Evolutionary conservation across 2,113 vertebrate genomes (phyloP).

Genomic region (Phaethon lepturus): DNA sequence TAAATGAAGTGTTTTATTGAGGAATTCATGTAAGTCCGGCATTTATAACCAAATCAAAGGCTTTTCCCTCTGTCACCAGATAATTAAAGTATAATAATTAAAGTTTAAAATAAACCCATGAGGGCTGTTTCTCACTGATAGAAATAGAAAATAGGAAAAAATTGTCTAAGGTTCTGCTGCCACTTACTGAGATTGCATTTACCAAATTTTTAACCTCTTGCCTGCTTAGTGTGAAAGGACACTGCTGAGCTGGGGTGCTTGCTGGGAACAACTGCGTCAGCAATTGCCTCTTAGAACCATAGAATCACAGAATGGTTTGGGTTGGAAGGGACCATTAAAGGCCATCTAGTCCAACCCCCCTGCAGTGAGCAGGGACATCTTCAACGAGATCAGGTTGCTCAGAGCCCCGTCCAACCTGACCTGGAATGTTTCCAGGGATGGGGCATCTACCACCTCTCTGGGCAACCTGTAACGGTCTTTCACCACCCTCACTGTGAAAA

Average conservation of each 20-base stretch:
- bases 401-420: too few relatives aligned
- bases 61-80: background rate
- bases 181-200: background rate
- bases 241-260: background rate
- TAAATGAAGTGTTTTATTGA: background rate
- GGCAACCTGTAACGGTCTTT: too few relatives aligned
- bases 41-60: conserved; percentile 28
- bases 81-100: conserved; percentile 22
- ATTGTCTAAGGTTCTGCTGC: background rate
- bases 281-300: background rate
- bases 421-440: too few relatives aligned
- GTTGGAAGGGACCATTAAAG: too few relatives aligned
- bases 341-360: too few relatives aligned
- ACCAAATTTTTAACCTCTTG: background rate
- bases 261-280: background rate
- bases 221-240: background rate
- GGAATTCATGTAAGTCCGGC: background rate
- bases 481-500: too few relatives aligned
- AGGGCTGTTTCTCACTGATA: background rate
- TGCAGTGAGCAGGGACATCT: too few relatives aligned
- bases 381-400: too few relatives aligned
- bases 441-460: too few relatives aligned
- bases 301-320: too few relatives aligned
- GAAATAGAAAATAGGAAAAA: conserved; percentile 5
- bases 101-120: background rate